These are phyloP conservation scores for Globodera rostochiensis DNA, from an alignment of 1,140 invertebrate genomes.

Conservation along the genomic window DNA sequence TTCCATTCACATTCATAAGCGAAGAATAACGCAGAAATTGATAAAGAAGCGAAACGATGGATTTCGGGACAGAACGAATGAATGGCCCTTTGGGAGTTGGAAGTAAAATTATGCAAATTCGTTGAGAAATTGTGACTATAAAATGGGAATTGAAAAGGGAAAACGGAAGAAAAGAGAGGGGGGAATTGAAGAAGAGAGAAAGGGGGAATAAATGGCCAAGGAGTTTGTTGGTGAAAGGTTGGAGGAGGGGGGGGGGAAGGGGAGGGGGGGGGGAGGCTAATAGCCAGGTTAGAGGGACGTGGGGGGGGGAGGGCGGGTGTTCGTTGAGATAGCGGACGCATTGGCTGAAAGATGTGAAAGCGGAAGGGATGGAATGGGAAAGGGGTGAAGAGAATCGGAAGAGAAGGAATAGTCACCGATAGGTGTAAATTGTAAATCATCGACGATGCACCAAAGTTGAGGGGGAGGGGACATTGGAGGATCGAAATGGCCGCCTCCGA, in stretches of 20 bases:
- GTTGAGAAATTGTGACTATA: not conserved
- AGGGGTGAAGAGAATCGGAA: not conserved
- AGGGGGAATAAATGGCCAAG: no score
- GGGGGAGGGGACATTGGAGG: not conserved
- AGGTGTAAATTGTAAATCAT: no score
- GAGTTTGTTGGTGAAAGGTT: not conserved
- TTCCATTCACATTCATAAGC: not conserved
- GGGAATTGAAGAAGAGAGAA: no score
- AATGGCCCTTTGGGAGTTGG: not conserved
- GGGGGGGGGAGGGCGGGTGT: no score
- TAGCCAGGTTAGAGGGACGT: not conserved
- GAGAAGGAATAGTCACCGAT: no score
- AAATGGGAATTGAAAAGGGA: not conserved
- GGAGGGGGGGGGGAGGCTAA: no score
- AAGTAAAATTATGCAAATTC: not conserved
- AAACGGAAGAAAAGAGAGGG: no score
- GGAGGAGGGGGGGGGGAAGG: not conserved
- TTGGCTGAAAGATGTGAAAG: not conserved
- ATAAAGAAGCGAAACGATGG: not conserved
- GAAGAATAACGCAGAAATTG: not conserved
- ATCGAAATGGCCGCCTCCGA: not conserved
- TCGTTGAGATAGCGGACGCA: no score
- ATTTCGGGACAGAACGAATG: not conserved
- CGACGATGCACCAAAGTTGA: not conserved
- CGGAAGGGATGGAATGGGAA: not conserved